Evolutionary conservation across 53 echinoderm and acorn worm species (phyloP).

Genomic region (Zoroaster sp.): DNA sequence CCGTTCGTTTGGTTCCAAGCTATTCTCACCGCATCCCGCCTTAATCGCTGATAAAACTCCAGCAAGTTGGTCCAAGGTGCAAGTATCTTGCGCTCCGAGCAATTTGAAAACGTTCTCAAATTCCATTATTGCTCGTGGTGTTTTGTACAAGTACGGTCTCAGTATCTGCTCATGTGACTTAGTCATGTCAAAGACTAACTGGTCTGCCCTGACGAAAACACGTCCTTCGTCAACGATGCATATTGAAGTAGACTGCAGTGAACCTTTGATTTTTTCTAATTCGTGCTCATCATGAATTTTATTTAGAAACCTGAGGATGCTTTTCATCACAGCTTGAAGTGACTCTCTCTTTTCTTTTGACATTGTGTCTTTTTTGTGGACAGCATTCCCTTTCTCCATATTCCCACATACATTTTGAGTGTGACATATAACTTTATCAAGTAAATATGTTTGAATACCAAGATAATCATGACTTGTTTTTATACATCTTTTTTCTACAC

Average conservation of each 20-base stretch:
- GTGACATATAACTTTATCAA: conserved; percentile 25
- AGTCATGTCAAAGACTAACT: conserved; percentile 10
- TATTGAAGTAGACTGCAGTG: conserved; percentile 13
- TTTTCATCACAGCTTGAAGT: neutral
- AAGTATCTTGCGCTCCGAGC: conserved; percentile 11
- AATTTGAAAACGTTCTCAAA: conserved; percentile 10
- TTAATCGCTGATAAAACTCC: conserved; percentile 17
- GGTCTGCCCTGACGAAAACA: conserved; percentile 43
- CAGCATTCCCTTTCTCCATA: conserved; percentile 1
- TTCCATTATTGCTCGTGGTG: conserved; percentile 5
- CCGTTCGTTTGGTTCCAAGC: conserved; percentile 38
- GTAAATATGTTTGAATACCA: neutral
- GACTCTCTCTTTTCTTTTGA: neutral
- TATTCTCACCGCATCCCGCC: neutral
- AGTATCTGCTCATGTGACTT: neutral
- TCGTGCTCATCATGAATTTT: neutral
- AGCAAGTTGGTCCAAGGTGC: conserved; percentile 48
- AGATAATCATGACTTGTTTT: neutral
- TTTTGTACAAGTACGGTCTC: conserved; percentile 49
- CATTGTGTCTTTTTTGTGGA: conserved; percentile 28
- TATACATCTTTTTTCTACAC: neutral
- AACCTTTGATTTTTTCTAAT: neutral
- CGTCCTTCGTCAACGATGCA: conserved; percentile 46
- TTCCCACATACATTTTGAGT: conserved; percentile 20
- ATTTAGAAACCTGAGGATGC: neutral